Conservation (phyloP, 2,888 invertebrate species). For the Blomia tropicalis region DNA sequence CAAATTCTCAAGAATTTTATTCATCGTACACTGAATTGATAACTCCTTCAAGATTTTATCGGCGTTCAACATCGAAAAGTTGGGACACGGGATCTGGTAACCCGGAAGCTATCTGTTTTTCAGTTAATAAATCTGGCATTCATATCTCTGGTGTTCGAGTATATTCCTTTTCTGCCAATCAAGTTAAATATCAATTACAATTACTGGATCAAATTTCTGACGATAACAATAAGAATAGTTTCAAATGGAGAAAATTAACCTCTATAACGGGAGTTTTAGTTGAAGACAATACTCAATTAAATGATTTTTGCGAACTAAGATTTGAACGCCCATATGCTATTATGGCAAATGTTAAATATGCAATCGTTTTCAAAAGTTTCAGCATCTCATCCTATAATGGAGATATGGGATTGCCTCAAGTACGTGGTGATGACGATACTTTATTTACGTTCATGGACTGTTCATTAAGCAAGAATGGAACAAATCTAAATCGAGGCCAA, state of each 20-base stretch:
- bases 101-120: constrained; percentile 86
- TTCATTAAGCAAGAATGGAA: constrained; percentile 87
- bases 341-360: constrained; percentile 56
- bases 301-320: constrained; percentile 72
- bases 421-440: constrained; percentile 81
- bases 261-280: constrained; percentile 64
- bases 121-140: constrained; percentile 74
- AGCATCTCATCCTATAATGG: constrained; percentile 87
- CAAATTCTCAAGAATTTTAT: background rate
- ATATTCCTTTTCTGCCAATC: constrained; percentile 66
- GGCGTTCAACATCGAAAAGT: constrained; percentile 68
- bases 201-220: constrained; percentile 47
- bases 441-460: constrained; percentile 77
- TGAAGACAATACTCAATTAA: constrained; percentile 53
- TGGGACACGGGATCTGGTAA: constrained; percentile 97
- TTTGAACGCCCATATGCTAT: constrained; percentile 72
- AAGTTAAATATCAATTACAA: constrained; percentile 76
- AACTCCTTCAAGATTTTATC: constrained; percentile 75
- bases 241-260: constrained; percentile 65
- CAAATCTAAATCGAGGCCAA: constrained; percentile 81
- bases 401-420: constrained; percentile 64
- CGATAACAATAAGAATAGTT: background rate
- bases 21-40: constrained; percentile 34
- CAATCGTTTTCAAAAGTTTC: constrained; percentile 66
- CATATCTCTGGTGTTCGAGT: constrained; percentile 74